A percentile compares a stretch with the other conserved stretches of the same genome.
phyloP scores from a whole-genome alignment of 2,888 invertebrate species.

The Ophion costatus region DNA sequence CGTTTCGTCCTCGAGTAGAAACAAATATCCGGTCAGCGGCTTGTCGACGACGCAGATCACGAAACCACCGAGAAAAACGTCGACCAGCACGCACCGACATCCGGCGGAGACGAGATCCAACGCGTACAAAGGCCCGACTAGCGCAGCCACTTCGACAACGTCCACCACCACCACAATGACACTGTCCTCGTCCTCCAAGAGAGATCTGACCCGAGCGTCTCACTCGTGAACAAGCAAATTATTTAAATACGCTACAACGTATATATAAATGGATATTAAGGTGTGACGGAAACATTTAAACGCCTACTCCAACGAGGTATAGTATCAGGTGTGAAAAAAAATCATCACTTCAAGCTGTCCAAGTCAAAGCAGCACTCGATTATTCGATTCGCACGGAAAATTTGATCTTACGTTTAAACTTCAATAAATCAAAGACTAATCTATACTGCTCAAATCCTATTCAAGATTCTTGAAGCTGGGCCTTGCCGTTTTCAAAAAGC shows the following conservation, averaged over 20 bases:
- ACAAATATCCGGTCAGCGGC: constrained; percentile 89
- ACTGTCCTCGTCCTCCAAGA: constrained; percentile 69
- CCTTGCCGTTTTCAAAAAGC: not conserved
- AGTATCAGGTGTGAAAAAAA: too few species aligned
- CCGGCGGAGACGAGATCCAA: constrained; percentile 88
- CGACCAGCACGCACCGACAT: constrained; percentile 87
- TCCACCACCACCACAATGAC: constrained; percentile 73
- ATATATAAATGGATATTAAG: not conserved
- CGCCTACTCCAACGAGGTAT: too few species aligned
- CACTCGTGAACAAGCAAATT: constrained; percentile 75
- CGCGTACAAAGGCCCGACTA: constrained; percentile 66
- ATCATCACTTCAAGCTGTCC: not conserved
- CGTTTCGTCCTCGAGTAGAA: constrained; percentile 81
- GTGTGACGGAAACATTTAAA: too few species aligned
- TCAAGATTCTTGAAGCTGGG: not conserved
- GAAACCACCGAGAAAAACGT: constrained; percentile 86
- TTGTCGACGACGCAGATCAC: constrained; percentile 86
- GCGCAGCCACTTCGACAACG: constrained; percentile 80
- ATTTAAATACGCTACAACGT: not conserved
- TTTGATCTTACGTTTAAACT: not conserved
- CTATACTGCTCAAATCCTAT: not conserved
- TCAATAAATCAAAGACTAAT: not conserved
- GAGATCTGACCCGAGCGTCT: constrained; percentile 79
- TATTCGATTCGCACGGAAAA: not conserved
- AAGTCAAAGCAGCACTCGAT: not conserved